phyloP scores from a whole-genome alignment of 2,888 invertebrate genomes.

The Eristalis arbustorum region DNA sequence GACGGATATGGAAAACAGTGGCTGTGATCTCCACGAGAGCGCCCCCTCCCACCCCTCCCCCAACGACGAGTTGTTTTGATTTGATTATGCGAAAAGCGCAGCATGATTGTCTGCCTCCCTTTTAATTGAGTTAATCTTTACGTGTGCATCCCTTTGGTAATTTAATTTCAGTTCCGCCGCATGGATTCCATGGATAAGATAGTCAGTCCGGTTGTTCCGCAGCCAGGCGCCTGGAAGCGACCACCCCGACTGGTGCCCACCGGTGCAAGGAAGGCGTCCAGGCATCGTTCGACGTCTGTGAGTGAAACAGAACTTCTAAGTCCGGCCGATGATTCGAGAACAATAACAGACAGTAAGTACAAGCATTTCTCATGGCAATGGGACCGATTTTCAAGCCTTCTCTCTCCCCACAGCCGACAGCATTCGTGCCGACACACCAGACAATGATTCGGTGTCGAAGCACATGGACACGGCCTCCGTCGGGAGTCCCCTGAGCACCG shows the following conservation, averaged over 20 bases:
- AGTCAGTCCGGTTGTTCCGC: conserved; percentile 94
- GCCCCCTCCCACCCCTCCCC: no score
- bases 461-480: conserved; percentile 36
- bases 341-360: conserved; percentile 70
- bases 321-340: conserved; percentile 79
- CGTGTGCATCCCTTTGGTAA: conserved; percentile 73
- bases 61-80: neutral
- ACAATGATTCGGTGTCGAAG: conserved; percentile 69
- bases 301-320: conserved; percentile 80
- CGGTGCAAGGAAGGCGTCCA: conserved; percentile 78
- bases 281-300: conserved; percentile 80
- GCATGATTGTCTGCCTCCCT: neutral
- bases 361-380: neutral
- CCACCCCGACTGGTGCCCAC: conserved; percentile 79
- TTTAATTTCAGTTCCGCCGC: conserved; percentile 83
- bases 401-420: conserved; percentile 73
- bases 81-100: neutral
- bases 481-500: conserved; percentile 54
- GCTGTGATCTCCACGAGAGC: neutral
- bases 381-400: neutral
- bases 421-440: conserved; percentile 77
- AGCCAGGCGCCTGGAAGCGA: conserved; percentile 92
- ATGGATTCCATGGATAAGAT: conserved; percentile 91
- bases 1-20: neutral
- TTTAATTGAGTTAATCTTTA: neutral